Conservation (phyloP, 2,113 vertebrate species). For the Podocnemis expansa region DNA sequence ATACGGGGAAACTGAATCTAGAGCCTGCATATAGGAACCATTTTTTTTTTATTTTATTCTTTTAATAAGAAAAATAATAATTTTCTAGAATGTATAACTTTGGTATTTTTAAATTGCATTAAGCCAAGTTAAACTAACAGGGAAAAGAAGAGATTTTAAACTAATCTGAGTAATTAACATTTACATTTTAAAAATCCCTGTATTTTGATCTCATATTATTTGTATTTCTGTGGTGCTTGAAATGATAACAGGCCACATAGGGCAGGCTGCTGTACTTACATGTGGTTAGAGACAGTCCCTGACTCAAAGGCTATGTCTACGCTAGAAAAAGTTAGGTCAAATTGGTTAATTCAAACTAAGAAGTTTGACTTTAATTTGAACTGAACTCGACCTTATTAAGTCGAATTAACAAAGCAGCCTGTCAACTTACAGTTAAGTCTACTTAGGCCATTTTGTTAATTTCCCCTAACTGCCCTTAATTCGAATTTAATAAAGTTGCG, state of each 20-base stretch:
- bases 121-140: not conserved
- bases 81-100: not conserved
- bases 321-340: too few relatives aligned
- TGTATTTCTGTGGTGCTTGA: not conserved
- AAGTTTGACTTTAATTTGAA: too few relatives aligned
- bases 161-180: fast-evolving
- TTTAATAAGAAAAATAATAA: fast-evolving
- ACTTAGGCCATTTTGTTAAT: too few relatives aligned
- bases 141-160: not conserved
- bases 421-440: too few relatives aligned
- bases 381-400: too few relatives aligned
- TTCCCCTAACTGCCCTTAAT: too few relatives aligned
- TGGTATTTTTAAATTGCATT: not conserved
- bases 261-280: not conserved
- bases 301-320: too few relatives aligned
- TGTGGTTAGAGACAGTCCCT: not conserved
- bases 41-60: fast-evolving
- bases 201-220: not conserved
- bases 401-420: too few relatives aligned
- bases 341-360: too few relatives aligned
- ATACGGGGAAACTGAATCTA: not conserved
- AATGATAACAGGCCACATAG: not conserved
- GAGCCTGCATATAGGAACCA: fast-evolving
- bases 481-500: too few relatives aligned
- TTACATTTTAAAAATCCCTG: not conserved